Base-by-base conservation (phyloP, 2,888 invertebrate genomes). In the Apamea sordens region DNA sequence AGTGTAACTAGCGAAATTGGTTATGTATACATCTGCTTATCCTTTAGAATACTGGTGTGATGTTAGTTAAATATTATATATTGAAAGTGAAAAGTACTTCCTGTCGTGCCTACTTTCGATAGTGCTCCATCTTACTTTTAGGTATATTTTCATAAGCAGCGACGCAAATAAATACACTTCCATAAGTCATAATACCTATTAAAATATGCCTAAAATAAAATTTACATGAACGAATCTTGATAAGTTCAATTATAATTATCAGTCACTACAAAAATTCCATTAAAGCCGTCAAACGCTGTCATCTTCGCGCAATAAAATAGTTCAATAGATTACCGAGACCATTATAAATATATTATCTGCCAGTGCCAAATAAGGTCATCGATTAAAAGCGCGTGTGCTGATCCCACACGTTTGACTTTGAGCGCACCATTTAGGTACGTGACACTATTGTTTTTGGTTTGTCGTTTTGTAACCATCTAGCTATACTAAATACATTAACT, bases 321-420 rank as follows among this genome's bases (percentile, higher is more conserved):
- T 88, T 88, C 73, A 79, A 83, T 83, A 88, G 86, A 88, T 89
- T 76, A 88, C 82, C 59, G 79, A 86, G 81, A 88, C 79, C 80
- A 84, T 69, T n/a, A n/a, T n/a, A n/a, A 74, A 84, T 69, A 73
- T 68, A 72, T 86, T 89, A 89, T 89, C 89, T 82, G 69, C 32
- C 44, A 76, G 80, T 82, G 76, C 86, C 82, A 82, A 89, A 86
- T 89, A 89, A 88, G 88, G 88, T 89, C 89, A 83, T 76, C 81
- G 88, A 86, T 88, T 83, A 88, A 73, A 65, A 73, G 24, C 83
- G 73, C 78, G 73, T 88, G 80, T 83, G 72, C 59, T 73, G 71
- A 68, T 74, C 41, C 73, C 65, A 77, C 79, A 77, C 84, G 88
- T 74, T 83, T 70, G 64, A 65, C 36, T 77, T 36, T 18, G 44